A percentile compares a stretch with the other conserved stretches of the same genome.
Evolutionary conservation across 1,140 invertebrate genomes (phyloP).

Genomic region (Drosophila sulfurigaster): DNA sequence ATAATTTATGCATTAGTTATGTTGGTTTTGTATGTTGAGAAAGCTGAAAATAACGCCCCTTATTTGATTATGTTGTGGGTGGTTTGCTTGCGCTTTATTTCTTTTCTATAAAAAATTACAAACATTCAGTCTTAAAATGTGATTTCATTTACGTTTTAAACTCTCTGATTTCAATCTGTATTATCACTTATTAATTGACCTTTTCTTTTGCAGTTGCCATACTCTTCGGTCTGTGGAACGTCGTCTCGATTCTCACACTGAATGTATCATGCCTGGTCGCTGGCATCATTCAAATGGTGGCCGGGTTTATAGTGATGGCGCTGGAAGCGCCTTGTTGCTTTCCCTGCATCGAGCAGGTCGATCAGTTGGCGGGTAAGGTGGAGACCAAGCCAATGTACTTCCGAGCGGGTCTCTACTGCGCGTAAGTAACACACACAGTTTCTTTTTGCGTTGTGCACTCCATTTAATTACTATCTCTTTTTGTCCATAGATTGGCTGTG

Average conservation of each 20-base stretch:
- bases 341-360: slow-evolving; percentile 96
- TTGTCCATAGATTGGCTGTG: slow-evolving; percentile 89
- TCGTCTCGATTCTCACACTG: slow-evolving; percentile 89
- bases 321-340: slow-evolving; percentile 98
- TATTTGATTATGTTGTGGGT: slow-evolving; percentile 13
- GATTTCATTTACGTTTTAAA: no score
- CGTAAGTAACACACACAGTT: slow-evolving; percentile 88
- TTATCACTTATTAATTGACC: slow-evolving; percentile 1
- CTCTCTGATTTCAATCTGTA: background rate
- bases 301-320: slow-evolving; percentile 93
- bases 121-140: background rate
- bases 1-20: slow-evolving; percentile 8
- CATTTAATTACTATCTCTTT: slow-evolving; percentile 16
- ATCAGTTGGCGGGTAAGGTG: slow-evolving; percentile 91
- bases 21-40: background rate
- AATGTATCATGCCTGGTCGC: slow-evolving; percentile 90
- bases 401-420: slow-evolving; percentile 93
- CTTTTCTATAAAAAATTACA: no score
- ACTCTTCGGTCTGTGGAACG: slow-evolving; percentile 93
- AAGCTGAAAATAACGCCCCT: slow-evolving; percentile 16
- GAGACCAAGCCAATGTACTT: slow-evolving; percentile 95
- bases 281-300: slow-evolving; percentile 95
- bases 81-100: background rate
- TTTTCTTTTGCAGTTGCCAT: slow-evolving; percentile 90
- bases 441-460: background rate